Conservation (phyloP, 2,797 vertebrate species). For the Tenualosa thibaudeaui region DNA sequence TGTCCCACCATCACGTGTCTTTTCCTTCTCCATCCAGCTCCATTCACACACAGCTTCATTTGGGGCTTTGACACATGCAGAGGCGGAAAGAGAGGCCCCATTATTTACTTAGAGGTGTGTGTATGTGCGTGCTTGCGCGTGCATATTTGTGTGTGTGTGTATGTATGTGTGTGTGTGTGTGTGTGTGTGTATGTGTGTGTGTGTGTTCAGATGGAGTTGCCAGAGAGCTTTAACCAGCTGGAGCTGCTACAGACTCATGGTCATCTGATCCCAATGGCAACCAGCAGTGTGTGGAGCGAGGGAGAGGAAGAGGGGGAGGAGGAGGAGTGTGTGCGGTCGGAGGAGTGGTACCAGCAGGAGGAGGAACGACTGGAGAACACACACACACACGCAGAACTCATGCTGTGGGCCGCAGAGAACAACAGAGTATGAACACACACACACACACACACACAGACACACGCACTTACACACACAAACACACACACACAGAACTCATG, state of each 20-base stretch:
- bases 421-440: conserved; percentile 80
- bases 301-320: conserved; percentile 69
- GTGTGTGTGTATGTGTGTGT: not conserved
- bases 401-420: conserved; percentile 92
- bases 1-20: no score
- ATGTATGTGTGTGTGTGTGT: not conserved
- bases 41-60: no score
- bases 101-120: no score
- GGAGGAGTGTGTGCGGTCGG: conserved; percentile 71
- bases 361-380: conserved; percentile 76
- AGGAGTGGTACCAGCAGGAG: conserved; percentile 88
- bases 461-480: no score
- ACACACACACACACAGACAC: conserved; percentile 11
- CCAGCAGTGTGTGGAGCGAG: conserved; percentile 86
- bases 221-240: conserved; percentile 91
- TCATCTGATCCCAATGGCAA: conserved; percentile 87
- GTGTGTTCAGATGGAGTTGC: conserved; percentile 72
- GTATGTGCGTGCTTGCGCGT: no score
- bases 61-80: no score
- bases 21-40: no score
- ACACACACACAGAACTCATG: conserved; percentile 78
- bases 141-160: no score
- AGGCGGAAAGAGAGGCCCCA: no score
- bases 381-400: conserved; percentile 75
- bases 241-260: conserved; percentile 87